phyloP scores from a whole-genome alignment of 2,113 vertebrate species.

The Zootoca vivipara region DNA sequence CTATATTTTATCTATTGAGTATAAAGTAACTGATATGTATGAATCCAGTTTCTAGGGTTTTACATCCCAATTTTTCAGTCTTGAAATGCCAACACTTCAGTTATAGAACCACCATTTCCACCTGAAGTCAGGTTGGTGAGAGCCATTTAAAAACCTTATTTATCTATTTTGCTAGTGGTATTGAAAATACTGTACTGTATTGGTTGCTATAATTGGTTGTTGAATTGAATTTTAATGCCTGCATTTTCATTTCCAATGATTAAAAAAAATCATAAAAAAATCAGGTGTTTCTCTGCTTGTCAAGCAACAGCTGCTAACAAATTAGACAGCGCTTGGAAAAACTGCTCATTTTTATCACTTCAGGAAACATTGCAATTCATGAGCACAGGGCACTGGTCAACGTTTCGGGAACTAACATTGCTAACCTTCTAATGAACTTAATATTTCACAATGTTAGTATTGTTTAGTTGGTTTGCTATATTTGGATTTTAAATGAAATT shows the following conservation, averaged over 20 bases:
- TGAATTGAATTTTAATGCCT: not conserved
- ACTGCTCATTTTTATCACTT: not conserved
- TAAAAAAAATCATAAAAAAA: not conserved
- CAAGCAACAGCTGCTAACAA: not conserved
- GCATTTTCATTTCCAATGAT: not conserved
- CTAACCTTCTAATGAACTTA: too few relatives aligned
- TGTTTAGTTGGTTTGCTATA: too few relatives aligned
- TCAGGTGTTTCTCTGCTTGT: not conserved
- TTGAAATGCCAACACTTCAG: not conserved
- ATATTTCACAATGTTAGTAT: too few relatives aligned
- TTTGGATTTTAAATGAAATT: too few relatives aligned
- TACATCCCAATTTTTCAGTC: not conserved
- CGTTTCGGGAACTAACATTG: too few relatives aligned
- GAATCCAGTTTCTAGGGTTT: not conserved
- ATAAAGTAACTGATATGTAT: too few relatives aligned
- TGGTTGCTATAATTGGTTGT: not conserved
- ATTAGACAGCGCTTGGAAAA: not conserved
- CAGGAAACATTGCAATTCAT: not conserved
- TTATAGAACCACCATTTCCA: not conserved
- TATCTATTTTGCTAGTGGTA: not conserved
- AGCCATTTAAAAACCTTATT: not conserved
- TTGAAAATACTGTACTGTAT: not conserved
- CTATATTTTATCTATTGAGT: not conserved
- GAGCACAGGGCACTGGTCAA: not conserved
- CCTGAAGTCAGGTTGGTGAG: not conserved